Percentiles rank a stretch among this genome's conserved stretches.
Evolutionary conservation across 2,888 invertebrate genomes (phyloP).

Genomic region (Cerastis rubricosa): DNA sequence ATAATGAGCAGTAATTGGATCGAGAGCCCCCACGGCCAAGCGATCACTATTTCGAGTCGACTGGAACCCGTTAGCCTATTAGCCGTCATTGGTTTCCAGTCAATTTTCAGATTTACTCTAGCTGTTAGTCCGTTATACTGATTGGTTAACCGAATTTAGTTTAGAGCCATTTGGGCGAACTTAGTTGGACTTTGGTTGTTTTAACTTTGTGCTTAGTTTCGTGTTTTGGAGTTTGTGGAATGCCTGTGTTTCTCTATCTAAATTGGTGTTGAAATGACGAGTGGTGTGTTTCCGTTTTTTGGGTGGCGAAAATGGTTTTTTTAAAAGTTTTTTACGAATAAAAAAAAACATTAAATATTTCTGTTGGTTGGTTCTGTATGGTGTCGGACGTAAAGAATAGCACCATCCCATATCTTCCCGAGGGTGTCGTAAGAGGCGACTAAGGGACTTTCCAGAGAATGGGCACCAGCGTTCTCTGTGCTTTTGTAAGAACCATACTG

Average conservation of each 20-base stretch:
- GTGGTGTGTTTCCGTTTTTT: not conserved
- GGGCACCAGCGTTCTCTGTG: no score
- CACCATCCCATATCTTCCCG: no score
- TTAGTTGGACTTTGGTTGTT: constrained; percentile 52
- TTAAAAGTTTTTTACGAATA: no score
- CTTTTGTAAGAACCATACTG: no score
- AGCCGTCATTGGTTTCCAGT: constrained; percentile 54
- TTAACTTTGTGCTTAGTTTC: constrained; percentile 40
- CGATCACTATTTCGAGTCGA: constrained; percentile 43
- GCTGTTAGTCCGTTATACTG: constrained; percentile 51
- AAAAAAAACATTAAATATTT: no score
- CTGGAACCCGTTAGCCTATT: constrained; percentile 38
- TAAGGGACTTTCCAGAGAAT: no score
- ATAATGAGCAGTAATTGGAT: constrained; percentile 69
- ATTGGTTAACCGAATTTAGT: constrained; percentile 55
- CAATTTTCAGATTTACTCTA: constrained; percentile 60
- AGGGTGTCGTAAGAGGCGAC: no score
- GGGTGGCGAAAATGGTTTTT: not conserved
- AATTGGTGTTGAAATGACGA: constrained; percentile 4
- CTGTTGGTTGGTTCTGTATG: no score
- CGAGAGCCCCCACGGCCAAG: constrained; percentile 39
- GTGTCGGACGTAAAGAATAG: no score
- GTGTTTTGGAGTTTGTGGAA: constrained; percentile 24
- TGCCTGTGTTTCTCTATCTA: constrained; percentile 4
- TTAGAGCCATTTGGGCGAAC: constrained; percentile 51